Base-by-base conservation (phyloP, 2,113 vertebrate species). In the Tachycineta bicolor region DNA sequence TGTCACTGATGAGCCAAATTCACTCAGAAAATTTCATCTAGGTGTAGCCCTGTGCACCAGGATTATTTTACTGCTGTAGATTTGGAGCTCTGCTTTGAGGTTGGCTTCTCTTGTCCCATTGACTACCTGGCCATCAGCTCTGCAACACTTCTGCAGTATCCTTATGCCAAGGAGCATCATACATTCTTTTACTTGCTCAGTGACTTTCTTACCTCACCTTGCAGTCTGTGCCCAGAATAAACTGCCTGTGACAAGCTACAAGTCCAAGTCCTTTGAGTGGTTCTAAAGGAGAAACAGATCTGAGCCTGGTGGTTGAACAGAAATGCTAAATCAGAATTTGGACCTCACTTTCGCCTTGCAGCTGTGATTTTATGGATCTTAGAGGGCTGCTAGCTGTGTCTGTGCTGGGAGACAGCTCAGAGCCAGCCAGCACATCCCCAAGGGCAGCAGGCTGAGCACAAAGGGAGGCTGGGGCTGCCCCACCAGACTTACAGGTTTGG, bases 141-240 rank as follows among this genome's bases (percentile, higher is more conserved):
- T 49, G 39, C 63, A 65, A 8, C 50, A 3, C 22, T 88, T 65
- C 67, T 74, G 67, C n/a, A 18, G 24, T 37, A 29, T 37, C 76
- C 56, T 49, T 70, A 7, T 88, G 93, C 88, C 86, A 88, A 56
- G 34, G 60, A 83, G 20, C 68, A 59, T 90, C 76, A 29, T 94
- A 83, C 59, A 26, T 20, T 29, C 70, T 63, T 70, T 88, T 90
- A 69, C 44, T 92, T 81, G 76, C 52, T 89, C 68, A 39, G 56
- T 64, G 79, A 71, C 85, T 93, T 95, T 94, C 75, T 87, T 94
- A 94, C 91, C 89, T 96, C 93, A 90, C 91, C 82, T 86, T 83
- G 37, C 83, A 88, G 56, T 60, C 88, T 81, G 41, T 90, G 90
- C 88, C 83, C 71, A 81, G 90, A 93, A 70, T 74, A 90, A 90